phyloP scores from a whole-genome alignment of 2,113 vertebrate species.

The Centropus unirufus region DNA sequence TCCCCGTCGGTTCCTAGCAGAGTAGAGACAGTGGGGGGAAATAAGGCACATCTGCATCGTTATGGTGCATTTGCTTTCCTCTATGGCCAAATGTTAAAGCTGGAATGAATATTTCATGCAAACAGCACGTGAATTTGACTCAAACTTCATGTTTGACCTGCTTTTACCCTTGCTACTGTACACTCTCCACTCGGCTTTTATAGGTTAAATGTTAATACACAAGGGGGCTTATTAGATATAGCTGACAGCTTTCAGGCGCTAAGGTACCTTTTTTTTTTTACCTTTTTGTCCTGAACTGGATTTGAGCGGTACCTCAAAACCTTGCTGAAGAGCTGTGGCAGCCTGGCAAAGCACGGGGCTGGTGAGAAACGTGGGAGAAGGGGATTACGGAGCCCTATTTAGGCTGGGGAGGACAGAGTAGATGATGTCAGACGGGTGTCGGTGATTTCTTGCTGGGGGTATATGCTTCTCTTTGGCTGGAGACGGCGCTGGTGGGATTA shows the following conservation, averaged over 20 bases:
- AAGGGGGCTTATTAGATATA: neutral
- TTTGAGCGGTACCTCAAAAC: neutral
- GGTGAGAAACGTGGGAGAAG: neutral
- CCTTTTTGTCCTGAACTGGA: neutral
- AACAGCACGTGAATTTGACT: neutral
- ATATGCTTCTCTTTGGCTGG: neutral
- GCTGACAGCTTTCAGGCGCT: neutral
- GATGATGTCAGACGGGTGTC: neutral
- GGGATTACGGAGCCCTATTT: neutral
- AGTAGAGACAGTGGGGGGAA: neutral
- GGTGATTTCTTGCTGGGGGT: neutral
- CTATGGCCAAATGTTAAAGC: neutral
- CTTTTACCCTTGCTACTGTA: neutral
- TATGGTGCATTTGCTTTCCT: neutral
- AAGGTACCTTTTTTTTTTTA: neutral
- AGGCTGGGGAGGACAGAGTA: neutral
- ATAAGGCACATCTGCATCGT: neutral
- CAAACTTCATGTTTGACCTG: constrained; percentile 43
- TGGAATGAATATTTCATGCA: constrained; percentile 49
- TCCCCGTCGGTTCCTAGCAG: neutral
- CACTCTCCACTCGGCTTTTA: neutral
- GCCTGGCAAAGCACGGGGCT: neutral
- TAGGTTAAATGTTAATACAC: neutral
- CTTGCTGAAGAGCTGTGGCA: neutral
- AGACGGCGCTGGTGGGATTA: neutral